Base-by-base conservation (phyloP, 1,140 invertebrate species). In the Drosophila saltans region DNA sequence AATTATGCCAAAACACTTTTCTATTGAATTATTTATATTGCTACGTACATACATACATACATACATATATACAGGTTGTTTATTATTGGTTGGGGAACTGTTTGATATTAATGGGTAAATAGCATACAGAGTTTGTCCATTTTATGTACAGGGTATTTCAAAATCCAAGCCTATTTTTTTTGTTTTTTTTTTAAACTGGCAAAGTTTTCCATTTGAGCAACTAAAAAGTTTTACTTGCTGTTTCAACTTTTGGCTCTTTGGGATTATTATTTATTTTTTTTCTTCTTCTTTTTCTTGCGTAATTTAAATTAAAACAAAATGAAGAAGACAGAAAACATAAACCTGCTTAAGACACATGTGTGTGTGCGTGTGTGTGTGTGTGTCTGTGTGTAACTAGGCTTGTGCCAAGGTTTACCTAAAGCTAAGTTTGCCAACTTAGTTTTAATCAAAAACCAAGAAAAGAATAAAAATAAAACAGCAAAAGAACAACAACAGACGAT, bases 251-350 rank as follows among this genome's bases (percentile, higher is more conserved):
- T 52, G 45, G 21, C 45, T 52, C 45, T 52, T 26, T 52, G 45
- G 45, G 45, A 52, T 52, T 52, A 52, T 52, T 30, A 30, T 48
- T 48, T 48, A 30, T 48, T 48, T 48, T 48, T 5, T 45, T 45
- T 1, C 1, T 39, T 1, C 6, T 16, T 3, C 26, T 26, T 24
- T 52, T 9, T 48, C 9, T 52, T 26, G 24, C 10, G 45, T 10
- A 52, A 52, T 52, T 52, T 52, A 52, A 52, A 52, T 52, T 52
- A 52, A 52, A 48, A 48, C 45, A 48, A 16, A 48, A 48, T 45
- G 8, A 21, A 52, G 9, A 26, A 52, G 9, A 52, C 6, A 16
- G 24, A 6, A 24, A 52, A 52, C 45, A 52, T 52, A 24, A 52
- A 10, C 45, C 45, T 52, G 45, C 21, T 52, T 24, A 52, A 52